Conservation (phyloP, 2,888 invertebrate species). For the Eupithecia inturbata region DNA sequence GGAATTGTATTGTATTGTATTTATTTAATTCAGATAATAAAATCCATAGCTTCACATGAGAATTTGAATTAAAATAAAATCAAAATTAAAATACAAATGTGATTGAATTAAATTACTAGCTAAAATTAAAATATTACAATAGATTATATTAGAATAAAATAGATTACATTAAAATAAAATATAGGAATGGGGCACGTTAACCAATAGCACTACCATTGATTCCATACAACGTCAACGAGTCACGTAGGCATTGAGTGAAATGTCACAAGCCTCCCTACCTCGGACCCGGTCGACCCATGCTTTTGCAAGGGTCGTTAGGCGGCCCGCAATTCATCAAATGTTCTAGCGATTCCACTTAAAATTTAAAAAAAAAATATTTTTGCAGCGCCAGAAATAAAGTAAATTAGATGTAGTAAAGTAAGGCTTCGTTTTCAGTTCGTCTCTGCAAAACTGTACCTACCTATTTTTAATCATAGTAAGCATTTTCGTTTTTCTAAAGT, state of each 20-base stretch:
- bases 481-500: background rate
- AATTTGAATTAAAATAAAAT: too few species aligned
- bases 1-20: too few species aligned
- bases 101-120: too few species aligned
- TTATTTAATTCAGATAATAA: too few species aligned
- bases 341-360: slow-evolving; percentile 1
- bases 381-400: background rate
- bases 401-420: background rate
- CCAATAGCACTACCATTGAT: background rate
- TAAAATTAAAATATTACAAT: too few species aligned
- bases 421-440: background rate
- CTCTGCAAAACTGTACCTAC: background rate
- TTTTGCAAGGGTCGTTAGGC: slow-evolving; percentile 27
- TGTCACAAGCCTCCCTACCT: slow-evolving; percentile 16
- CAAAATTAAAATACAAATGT: too few species aligned
- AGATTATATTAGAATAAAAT: too few species aligned
- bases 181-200: background rate
- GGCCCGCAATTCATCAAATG: slow-evolving; percentile 24
- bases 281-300: slow-evolving; percentile 16
- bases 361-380: background rate
- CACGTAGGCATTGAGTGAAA: slow-evolving; percentile 43
- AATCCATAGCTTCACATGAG: too few species aligned
- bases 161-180: too few species aligned
- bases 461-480: background rate
- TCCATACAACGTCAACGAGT: slow-evolving; percentile 30